phyloP scores from a whole-genome alignment of 2,888 invertebrate genomes.

The Acronicta leporina region DNA sequence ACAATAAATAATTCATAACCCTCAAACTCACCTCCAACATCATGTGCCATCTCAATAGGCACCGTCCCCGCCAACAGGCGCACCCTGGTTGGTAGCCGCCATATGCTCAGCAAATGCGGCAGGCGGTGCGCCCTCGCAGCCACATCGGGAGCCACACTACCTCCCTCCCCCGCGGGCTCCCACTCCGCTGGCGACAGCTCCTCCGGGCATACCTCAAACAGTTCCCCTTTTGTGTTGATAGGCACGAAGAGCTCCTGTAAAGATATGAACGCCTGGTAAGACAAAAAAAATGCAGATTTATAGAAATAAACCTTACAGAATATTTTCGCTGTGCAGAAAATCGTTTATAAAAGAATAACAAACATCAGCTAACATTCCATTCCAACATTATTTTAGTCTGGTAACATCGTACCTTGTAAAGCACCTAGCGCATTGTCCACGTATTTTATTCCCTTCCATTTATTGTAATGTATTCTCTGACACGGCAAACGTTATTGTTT shows the following conservation, averaged over 20 bases:
- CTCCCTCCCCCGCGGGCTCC: constrained; percentile 84
- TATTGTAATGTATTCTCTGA: constrained; percentile 67
- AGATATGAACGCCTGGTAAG: constrained; percentile 53
- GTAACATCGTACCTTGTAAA: constrained; percentile 46
- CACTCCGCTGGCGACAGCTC: constrained; percentile 87
- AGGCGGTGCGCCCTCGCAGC: constrained; percentile 88
- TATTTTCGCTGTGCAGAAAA: no score
- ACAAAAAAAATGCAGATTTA: constrained; percentile 6
- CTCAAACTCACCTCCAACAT: constrained; percentile 88
- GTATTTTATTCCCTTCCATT: constrained; percentile 48
- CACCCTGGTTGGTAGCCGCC: constrained; percentile 89
- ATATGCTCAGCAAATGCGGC: constrained; percentile 88
- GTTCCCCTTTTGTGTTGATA: constrained; percentile 92
- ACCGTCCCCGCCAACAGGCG: constrained; percentile 90
- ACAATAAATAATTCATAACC: no score
- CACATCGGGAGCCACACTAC: constrained; percentile 79
- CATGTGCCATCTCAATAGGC: constrained; percentile 89
- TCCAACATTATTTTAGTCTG: constrained; percentile 30
- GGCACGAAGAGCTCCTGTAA: constrained; percentile 92
- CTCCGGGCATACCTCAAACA: constrained; percentile 90
- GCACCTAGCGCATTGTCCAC: constrained; percentile 31
- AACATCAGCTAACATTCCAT: constrained; percentile 16
- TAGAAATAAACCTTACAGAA: no score
- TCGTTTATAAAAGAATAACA: constrained; percentile 15
- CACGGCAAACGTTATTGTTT: constrained; percentile 67